A percentile compares a stretch with the other conserved stretches of the same genome.
Conservation (phyloP, 2,113 vertebrate species). For the Arothron firmamentum region DNA sequence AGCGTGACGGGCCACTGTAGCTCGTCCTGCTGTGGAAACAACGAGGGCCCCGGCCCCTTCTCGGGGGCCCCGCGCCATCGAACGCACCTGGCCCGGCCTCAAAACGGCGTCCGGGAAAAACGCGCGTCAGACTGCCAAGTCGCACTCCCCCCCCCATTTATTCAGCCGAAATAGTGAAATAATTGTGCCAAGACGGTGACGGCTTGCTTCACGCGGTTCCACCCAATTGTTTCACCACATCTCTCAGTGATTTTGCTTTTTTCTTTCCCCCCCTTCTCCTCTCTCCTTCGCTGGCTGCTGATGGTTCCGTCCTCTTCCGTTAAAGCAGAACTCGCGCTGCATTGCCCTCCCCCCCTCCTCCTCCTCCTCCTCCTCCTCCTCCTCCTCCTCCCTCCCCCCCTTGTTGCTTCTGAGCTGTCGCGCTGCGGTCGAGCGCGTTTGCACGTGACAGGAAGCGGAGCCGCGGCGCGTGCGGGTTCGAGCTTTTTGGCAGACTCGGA, state of each 20-base stretch:
- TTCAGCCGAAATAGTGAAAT: too few relatives aligned
- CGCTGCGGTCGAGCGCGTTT: constrained; percentile 44
- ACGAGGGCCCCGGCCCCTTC: too few relatives aligned
- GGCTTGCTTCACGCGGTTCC: constrained; percentile 5
- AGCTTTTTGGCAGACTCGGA: constrained; percentile 40
- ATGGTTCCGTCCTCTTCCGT: constrained; percentile 11
- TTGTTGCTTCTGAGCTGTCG: constrained; percentile 9
- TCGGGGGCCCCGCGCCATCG: too few relatives aligned
- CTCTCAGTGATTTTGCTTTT: constrained; percentile 4
- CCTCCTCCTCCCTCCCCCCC: background rate
- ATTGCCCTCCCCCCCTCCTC: background rate
- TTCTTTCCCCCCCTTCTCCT: background rate
- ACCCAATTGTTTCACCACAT: constrained; percentile 15
- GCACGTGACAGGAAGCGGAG: constrained; percentile 67
- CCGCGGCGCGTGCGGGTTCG: constrained; percentile 18
- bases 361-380: background rate
- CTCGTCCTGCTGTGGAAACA: too few relatives aligned
- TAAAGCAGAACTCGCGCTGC: constrained; percentile 48
- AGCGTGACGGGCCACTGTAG: too few relatives aligned
- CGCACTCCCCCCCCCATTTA: too few relatives aligned
- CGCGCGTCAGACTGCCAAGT: too few relatives aligned
- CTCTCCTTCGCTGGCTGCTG: constrained; percentile 8
- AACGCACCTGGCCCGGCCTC: too few relatives aligned
- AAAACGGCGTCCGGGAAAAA: too few relatives aligned
- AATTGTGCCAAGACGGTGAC: too few relatives aligned